phyloP scores from a whole-genome alignment of 1,140 invertebrate genomes.

The Schmidtea mediterranea region DNA sequence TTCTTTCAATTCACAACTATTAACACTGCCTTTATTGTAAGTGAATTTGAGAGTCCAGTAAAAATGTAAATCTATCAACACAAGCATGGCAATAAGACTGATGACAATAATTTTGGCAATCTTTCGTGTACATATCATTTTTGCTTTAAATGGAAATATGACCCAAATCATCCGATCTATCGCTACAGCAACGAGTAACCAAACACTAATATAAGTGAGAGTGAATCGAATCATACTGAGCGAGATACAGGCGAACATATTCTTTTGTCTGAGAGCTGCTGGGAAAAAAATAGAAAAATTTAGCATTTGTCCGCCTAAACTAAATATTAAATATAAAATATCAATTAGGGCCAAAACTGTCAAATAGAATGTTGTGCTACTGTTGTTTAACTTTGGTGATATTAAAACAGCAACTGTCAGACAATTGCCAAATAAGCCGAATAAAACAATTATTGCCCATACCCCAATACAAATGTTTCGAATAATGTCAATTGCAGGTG shows the following conservation, averaged over 20 bases:
- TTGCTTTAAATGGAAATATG: conserved; percentile 3
- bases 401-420: conserved; percentile 2
- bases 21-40: no score
- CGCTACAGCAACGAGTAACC: neutral
- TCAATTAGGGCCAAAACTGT: neutral
- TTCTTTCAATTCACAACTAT: no score
- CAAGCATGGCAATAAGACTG: neutral
- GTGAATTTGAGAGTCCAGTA: neutral
- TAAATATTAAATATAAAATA: conserved; percentile 1
- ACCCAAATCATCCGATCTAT: conserved; percentile 5
- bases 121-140: neutral
- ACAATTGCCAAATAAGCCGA: neutral
- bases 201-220: conserved; percentile 2
- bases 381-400: neutral
- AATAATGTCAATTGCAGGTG: no score
- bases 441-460: neutral
- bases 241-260: neutral
- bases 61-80: neutral
- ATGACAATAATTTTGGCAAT: neutral
- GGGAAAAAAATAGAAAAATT: neutral
- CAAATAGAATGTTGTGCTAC: conserved; percentile 2
- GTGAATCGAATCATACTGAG: neutral
- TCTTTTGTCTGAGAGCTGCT: neutral
- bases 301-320: neutral
- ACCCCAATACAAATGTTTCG: no score